A percentile compares a stretch with the other conserved stretches of the same genome.
Evolutionary conservation across 2,797 vertebrate genomes (phyloP).

Genomic region (Syndactyla subalaris): DNA sequence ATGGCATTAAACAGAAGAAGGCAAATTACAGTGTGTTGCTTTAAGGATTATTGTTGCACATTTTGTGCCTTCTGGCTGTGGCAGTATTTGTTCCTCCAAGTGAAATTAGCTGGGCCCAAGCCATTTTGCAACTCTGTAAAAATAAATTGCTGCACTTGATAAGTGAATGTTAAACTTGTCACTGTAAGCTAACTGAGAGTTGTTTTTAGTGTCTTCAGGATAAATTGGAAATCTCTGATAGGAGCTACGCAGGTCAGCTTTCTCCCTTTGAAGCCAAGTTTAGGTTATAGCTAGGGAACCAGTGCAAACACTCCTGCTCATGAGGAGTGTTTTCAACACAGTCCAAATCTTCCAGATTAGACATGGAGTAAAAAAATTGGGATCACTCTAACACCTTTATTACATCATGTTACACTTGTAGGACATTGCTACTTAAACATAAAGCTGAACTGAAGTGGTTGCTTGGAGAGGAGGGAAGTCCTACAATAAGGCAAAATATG

Average conservation of each 20-base stretch:
- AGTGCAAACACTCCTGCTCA: conserved; percentile 29
- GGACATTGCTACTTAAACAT: neutral
- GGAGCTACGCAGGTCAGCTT: conserved; percentile 29
- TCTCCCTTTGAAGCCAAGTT: conserved; percentile 62
- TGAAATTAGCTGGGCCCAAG: conserved; percentile 66
- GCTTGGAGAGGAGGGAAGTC: neutral
- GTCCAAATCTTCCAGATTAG: conserved; percentile 3
- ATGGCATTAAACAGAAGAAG: conserved; percentile 76
- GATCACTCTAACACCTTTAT: neutral
- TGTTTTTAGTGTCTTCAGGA: conserved; percentile 62
- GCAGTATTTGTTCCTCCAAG: conserved; percentile 67
- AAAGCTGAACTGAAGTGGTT: neutral
- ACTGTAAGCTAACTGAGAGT: conserved; percentile 64
- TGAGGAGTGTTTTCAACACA: conserved; percentile 47
- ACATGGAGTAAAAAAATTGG: neutral
- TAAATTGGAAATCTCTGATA: conserved; percentile 44
- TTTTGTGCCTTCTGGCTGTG: conserved; percentile 77
- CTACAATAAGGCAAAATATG: neutral
- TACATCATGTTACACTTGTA: neutral
- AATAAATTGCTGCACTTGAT: conserved; percentile 74
- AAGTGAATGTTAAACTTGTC: conserved; percentile 75
- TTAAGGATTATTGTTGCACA: conserved; percentile 74
- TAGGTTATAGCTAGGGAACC: conserved; percentile 37
- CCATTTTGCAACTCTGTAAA: conserved; percentile 75
- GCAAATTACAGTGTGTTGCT: conserved; percentile 61